A percentile compares a stretch with the other conserved stretches of the same genome.
Conservation (phyloP, 2,888 invertebrate genomes). For the Dryocosmus kuriphilus region DNA sequence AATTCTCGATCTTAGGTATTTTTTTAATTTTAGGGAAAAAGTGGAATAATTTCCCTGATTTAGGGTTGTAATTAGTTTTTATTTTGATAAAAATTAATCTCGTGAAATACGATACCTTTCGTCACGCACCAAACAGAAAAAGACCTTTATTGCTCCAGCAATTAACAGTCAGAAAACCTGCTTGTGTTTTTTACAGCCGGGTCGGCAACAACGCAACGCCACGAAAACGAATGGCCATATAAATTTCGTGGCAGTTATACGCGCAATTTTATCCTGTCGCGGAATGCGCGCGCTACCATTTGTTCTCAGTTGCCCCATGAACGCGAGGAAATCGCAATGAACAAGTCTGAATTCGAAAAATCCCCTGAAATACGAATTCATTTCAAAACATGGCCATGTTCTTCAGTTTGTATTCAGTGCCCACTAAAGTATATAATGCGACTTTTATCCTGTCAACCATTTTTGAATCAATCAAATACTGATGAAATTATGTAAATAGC, state of each 20-base stretch:
- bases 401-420: too few relatives aligned
- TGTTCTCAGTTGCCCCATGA: background rate
- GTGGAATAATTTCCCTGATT: too few relatives aligned
- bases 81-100: conserved; percentile 1
- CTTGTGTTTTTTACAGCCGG: conserved; percentile 21
- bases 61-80: background rate
- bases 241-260: conserved; percentile 28
- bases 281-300: conserved; percentile 34
- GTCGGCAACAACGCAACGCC: conserved; percentile 22
- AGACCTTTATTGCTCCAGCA: conserved; percentile 26
- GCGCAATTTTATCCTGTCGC: conserved; percentile 31
- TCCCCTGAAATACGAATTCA: background rate
- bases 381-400: background rate
- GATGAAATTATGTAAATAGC: too few relatives aligned
- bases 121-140: conserved; percentile 22
- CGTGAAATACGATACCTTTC: conserved; percentile 3
- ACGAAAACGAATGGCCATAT: conserved; percentile 28
- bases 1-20: too few relatives aligned
- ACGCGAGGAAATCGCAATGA: conserved; percentile 22
- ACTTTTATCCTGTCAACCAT: too few relatives aligned
- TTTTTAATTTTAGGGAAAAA: too few relatives aligned
- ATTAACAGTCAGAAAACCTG: conserved; percentile 34
- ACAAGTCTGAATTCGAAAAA: conserved; percentile 27
- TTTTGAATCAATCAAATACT: too few relatives aligned
- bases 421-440: too few relatives aligned